Evolutionary conservation across 2,888 invertebrate species (phyloP).

Genomic region (Caenorhabditis uteleia): DNA sequence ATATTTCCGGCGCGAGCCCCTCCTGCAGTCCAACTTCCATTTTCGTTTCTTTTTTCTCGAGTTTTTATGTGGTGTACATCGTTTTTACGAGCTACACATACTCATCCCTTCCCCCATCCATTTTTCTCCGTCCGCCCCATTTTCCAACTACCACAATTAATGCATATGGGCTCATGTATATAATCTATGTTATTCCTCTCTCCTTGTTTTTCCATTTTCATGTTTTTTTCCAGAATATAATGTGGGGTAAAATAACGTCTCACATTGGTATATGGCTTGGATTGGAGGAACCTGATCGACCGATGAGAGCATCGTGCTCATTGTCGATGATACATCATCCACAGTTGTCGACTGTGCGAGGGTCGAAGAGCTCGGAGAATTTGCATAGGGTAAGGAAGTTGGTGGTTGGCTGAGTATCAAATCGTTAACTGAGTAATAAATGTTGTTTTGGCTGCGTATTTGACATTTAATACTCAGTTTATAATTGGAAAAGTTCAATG

Average conservation of each 20-base stretch:
- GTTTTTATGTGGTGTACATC: no score
- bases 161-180: background rate
- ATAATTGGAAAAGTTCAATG: no score
- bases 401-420: background rate
- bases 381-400: conserved; percentile 47
- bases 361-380: conserved; percentile 62
- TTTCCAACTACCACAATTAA: background rate
- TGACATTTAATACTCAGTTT: no score
- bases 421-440: background rate
- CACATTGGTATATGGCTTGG: conserved; percentile 64
- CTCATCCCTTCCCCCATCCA: no score
- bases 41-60: no score
- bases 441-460: background rate
- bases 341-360: conserved; percentile 39
- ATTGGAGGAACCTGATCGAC: conserved; percentile 57
- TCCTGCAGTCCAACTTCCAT: no score
- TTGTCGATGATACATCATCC: conserved; percentile 59
- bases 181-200: background rate
- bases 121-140: background rate
- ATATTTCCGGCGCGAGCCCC: no score
- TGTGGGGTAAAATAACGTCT: conserved; percentile 67
- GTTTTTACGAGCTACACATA: no score
- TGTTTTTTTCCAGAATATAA: conserved; percentile 13
- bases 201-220: conserved; percentile 1
- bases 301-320: conserved; percentile 58